Evolutionary conservation across 2,797 vertebrate species (phyloP), one percentile per base, ranked within the genome.

Genomic region (Champsocephalus gunnari): DNA sequence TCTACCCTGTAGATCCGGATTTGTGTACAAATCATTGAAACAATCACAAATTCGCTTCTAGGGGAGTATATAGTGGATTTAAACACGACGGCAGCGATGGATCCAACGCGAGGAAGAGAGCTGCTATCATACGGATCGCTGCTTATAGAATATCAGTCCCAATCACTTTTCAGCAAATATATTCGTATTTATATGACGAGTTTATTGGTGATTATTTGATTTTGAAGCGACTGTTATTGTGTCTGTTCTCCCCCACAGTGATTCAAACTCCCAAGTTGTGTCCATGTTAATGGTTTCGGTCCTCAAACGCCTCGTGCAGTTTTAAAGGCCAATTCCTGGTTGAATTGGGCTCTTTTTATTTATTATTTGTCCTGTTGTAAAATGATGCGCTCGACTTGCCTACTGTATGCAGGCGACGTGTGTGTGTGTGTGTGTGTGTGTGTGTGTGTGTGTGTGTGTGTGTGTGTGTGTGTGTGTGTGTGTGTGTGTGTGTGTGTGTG

Each of bases 1-100:
- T 99, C 96, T 98, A 99, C 98, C 98, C 98, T 99, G 98, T 99
- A 99, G 98, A 99, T 99, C 98, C 98, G 98, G 98, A 99, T 99
- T 99, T 99, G 98, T 99, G 98, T 99, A 95, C 93, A 95, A 92
- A 95, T 83, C 95, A 96, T 94, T 95, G 88, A 55, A 88, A 95
- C 92, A 94, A 95, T 98, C 98, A 98, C 98, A 99, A 99, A 99
- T 99, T 99, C 98, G 97, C 94, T 96, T 99, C 98, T 99, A 98
- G 97, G 98, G 98, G 98, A 97, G 97, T 98, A 99, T 99, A 98
- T 99, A 99, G 98, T 98, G 96, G 98, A 99, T 97, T 95, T 96
- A 97, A 93, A 98, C 96, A 95, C 97, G 94, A 95, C 97, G 94
- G 93, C 90, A 79, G 75, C 92, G 87, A 83, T 88, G 89, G 92